Evolutionary conservation across 2,113 vertebrate genomes (phyloP), one percentile per base, ranked within the genome.

Genomic region (Syngnathus typhle): DNA sequence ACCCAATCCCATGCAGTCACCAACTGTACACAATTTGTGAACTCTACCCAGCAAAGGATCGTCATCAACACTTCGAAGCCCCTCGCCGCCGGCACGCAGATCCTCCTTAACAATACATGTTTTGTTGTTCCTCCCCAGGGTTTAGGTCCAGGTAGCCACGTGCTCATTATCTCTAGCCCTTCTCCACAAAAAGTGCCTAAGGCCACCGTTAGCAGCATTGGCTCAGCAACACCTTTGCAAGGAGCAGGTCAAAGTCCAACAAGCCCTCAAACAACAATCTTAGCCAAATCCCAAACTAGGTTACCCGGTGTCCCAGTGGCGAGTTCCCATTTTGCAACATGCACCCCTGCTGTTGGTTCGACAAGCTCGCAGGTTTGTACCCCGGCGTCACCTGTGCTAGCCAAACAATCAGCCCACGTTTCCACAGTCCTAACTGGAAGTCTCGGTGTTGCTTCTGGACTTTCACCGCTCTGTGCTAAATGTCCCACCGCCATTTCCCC

Each of bases 51-150:
- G 62, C 94, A 98, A 85, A 96, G 92, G 80, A 92, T 99, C 83
- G 90, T 98, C 56, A 95, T 99, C 80, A 98, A 94, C 76, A 98
- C 94, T 2, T 92, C 88, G 72, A 89, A 92, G 4, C 93, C 93
- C 67, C 92, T 99, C 69, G 91, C 93, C 75, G 94, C 95, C 78
- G 97, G 96, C 72, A 97, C 96, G 70, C 95, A 98, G 70, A 96
- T 99, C 65, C 85, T 98, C 77, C 93, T 99, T 77, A 98, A 95
- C 74, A 95, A 93, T 82, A 88, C 92, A 65, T 76, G 91, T 60
- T 96, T 98, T 88, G 88, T 96, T 81, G 96, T 98, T 80, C 96
- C 97, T 65, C 88, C 95, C 21, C 96, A 96, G 89, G 97, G 96
- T 79, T 92, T 99, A 81, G 92, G 89, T 76, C 91, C 89, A 85